A percentile compares a stretch with the other conserved stretches of the same genome.
Evolutionary conservation across 2,113 vertebrate species (phyloP).

Genomic region (Cyprinodon tularosa): DNA sequence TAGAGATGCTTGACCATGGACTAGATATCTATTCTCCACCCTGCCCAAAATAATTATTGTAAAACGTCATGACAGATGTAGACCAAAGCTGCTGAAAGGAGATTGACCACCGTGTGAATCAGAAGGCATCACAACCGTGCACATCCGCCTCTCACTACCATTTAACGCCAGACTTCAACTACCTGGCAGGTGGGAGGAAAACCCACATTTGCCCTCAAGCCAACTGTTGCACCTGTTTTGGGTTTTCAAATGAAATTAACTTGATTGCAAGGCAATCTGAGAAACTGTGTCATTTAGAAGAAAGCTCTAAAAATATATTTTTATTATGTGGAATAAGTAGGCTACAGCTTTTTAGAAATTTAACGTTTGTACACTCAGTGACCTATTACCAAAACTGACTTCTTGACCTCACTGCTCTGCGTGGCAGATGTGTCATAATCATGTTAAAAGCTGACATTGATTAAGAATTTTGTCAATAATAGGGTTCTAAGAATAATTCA

Average conservation of each 20-base stretch:
- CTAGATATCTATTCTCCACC: conserved; percentile 17
- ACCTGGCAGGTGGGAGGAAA: conserved; percentile 43
- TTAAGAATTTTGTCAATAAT: conserved; percentile 2
- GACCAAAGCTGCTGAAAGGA: conserved; percentile 24
- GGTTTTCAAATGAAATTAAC: conserved; percentile 41
- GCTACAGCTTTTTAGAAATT: neutral
- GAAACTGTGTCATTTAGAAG: neutral
- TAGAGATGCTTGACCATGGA: conserved; percentile 37
- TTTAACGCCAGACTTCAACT: conserved; percentile 37
- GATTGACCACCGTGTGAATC: conserved; percentile 57
- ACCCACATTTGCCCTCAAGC: conserved; percentile 44
- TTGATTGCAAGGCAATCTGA: conserved; percentile 13
- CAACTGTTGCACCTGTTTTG: conserved; percentile 60
- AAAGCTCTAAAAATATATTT: neutral
- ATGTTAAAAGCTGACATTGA: neutral
- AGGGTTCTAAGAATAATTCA: neutral
- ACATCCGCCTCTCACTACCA: conserved; percentile 56
- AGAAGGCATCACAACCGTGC: conserved; percentile 52
- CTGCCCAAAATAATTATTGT: conserved; percentile 49
- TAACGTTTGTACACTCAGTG: neutral
- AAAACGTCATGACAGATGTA: conserved; percentile 37
- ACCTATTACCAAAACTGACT: neutral
- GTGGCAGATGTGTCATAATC: neutral
- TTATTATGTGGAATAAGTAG: neutral
- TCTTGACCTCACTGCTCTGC: neutral